These are phyloP conservation scores for Petrophora chlorosata DNA, from an alignment of 2,888 invertebrate species.

Conservation along the genomic window DNA sequence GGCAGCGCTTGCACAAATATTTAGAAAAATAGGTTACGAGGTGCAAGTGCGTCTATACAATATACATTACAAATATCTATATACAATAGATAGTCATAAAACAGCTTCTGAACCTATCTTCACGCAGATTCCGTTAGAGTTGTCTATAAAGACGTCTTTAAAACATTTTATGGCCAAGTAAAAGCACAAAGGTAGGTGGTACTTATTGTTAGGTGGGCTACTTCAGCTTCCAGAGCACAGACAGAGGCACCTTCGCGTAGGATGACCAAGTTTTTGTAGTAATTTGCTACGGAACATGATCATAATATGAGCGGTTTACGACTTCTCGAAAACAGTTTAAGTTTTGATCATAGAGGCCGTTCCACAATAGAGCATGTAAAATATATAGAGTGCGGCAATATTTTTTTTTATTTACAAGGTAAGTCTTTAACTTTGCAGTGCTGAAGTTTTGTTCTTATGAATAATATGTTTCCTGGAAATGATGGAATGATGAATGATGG, in stretches of 20 bases:
- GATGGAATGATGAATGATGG: too few relatives aligned
- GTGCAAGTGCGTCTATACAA: not conserved
- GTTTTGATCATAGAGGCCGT: too few relatives aligned
- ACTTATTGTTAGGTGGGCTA: slow-evolving; percentile 22
- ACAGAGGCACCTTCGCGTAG: not conserved
- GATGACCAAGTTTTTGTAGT: not conserved
- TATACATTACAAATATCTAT: slow-evolving; percentile 26
- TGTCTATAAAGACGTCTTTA: slow-evolving; percentile 40
- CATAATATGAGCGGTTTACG: slow-evolving; percentile 1
- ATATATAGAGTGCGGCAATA: too few relatives aligned
- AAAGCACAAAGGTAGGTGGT: slow-evolving; percentile 23
- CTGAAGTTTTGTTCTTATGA: too few relatives aligned
- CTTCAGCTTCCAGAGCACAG: slow-evolving; percentile 5
- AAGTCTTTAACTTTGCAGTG: too few relatives aligned
- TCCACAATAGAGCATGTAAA: too few relatives aligned
- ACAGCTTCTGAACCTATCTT: slow-evolving; percentile 54
- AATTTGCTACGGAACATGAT: slow-evolving; percentile 6
- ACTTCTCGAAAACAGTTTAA: slow-evolving; percentile 1
- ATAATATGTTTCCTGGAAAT: too few relatives aligned
- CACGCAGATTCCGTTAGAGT: slow-evolving; percentile 56
- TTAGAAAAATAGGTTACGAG: not conserved
- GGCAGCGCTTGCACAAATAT: too few relatives aligned
- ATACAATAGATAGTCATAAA: slow-evolving; percentile 51
- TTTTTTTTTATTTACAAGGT: too few relatives aligned
- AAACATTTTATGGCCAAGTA: slow-evolving; percentile 33